These are phyloP conservation scores for Martes martes DNA, from an alignment of 2,113 vertebrate genomes.

Conservation along the genomic window DNA sequence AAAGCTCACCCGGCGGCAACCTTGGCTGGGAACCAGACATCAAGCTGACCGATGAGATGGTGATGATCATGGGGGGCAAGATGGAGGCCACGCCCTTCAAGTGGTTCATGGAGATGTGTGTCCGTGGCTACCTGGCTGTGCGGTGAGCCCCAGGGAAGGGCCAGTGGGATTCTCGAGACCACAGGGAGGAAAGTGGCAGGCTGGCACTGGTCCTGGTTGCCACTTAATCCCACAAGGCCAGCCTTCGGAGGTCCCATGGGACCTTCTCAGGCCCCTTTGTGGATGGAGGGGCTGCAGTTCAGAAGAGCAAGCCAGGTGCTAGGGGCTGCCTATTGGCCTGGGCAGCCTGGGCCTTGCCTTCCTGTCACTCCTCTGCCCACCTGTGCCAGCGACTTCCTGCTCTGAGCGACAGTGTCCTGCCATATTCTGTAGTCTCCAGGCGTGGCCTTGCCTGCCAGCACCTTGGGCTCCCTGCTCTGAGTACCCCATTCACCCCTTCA, in stretches of 20 bases:
- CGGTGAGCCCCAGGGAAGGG: conserved; percentile 82
- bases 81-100: conserved; percentile 99
- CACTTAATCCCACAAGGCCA: neutral
- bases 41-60: conserved; percentile 98
- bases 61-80: conserved; percentile 99
- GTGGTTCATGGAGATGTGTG: conserved; percentile 99
- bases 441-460: neutral
- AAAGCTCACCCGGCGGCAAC: conserved; percentile 97
- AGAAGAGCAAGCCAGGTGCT: neutral
- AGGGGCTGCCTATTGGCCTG: neutral
- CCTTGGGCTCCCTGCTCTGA: neutral
- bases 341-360: neutral
- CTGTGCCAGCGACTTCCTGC: neutral
- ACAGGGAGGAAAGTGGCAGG: neutral
- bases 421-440: accelerated
- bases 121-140: conserved; percentile 96
- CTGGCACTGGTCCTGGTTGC: neutral
- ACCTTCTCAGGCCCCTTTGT: neutral
- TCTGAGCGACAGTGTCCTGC: neutral
- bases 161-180: neutral
- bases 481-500: neutral
- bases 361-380: neutral
- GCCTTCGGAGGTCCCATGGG: neutral
- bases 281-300: neutral
- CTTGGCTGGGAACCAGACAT: conserved; percentile 99